Evolutionary conservation across 2,888 invertebrate species (phyloP).

Genomic region (Apodemia duryi): DNA sequence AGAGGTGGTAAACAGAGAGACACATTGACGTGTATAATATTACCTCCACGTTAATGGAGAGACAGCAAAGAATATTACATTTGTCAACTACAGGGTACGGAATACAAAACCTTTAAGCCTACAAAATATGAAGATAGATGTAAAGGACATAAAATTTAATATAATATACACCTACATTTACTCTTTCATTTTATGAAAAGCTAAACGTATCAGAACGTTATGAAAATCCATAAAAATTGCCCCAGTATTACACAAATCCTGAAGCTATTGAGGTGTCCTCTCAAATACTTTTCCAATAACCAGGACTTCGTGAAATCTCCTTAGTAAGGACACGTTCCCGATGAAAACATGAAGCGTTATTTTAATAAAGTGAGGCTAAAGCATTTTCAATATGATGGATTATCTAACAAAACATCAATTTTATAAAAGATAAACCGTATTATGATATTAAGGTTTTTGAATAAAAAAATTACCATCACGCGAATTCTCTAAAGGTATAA

Average conservation of each 20-base stretch:
- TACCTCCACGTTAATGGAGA: no score
- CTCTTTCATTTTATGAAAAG: no score
- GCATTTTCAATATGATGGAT: slow-evolving; percentile 2
- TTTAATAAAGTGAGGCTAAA: slow-evolving; percentile 1
- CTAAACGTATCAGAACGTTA: background rate
- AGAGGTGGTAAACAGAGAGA: no score
- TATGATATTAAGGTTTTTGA: background rate
- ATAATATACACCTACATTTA: no score
- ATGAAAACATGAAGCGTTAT: background rate
- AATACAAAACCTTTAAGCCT: no score
- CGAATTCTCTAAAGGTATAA: no score
- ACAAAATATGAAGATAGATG: no score
- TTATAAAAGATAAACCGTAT: background rate
- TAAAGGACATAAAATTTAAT: no score
- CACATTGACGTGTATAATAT: no score
- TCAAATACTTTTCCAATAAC: slow-evolving; percentile 6
- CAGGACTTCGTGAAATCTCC: background rate
- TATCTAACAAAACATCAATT: background rate
- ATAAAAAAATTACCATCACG: no score
- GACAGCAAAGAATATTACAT: no score
- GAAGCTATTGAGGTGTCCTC: background rate
- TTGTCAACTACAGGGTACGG: no score
- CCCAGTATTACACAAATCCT: background rate
- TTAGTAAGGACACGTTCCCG: background rate
- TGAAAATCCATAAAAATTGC: slow-evolving; percentile 3